These are phyloP conservation scores for Sericinus montela DNA, from an alignment of 2,888 invertebrate genomes.

Conservation along the genomic window DNA sequence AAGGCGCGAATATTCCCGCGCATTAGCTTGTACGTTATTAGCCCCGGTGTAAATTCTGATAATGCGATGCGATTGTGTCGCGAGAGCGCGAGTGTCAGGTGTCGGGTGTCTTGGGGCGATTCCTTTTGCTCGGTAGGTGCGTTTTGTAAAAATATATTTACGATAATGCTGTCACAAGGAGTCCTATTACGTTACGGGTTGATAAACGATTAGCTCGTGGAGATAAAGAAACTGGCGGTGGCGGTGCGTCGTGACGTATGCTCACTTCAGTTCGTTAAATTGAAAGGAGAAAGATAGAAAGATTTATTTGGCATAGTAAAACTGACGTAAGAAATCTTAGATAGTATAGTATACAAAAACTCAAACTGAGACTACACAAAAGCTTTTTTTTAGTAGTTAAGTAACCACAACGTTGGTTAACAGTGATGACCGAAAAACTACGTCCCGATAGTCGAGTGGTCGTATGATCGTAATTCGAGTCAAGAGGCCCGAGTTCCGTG, in stretches of 20 bases:
- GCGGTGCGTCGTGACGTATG: slow-evolving; percentile 18
- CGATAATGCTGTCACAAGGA: slow-evolving; percentile 66
- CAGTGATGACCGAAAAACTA: too few species aligned
- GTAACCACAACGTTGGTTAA: too few species aligned
- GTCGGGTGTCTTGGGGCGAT: slow-evolving; percentile 51
- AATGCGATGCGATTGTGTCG: slow-evolving; percentile 61
- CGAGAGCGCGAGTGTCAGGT: slow-evolving; percentile 59
- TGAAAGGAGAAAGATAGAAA: too few species aligned
- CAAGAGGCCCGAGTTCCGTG: too few species aligned
- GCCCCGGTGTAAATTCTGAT: slow-evolving; percentile 61
- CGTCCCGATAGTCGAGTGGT: too few species aligned
- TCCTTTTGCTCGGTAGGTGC: slow-evolving; percentile 58
- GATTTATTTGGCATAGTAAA: too few species aligned
- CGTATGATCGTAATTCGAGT: too few species aligned
- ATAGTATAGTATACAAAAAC: too few species aligned
- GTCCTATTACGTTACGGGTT: slow-evolving; percentile 66
- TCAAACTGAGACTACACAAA: too few species aligned
- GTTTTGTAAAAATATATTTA: slow-evolving; percentile 73
- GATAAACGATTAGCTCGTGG: slow-evolving; percentile 35
- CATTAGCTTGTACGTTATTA: slow-evolving; percentile 57
- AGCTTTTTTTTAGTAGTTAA: too few species aligned
- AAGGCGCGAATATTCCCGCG: slow-evolving; percentile 29
- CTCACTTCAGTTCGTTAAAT: neutral
- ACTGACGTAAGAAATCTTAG: too few species aligned
- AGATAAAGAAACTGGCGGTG: slow-evolving; percentile 58